Base-by-base conservation (phyloP, 2,797 vertebrate species). In the Yasuhikotakia modesta region DNA sequence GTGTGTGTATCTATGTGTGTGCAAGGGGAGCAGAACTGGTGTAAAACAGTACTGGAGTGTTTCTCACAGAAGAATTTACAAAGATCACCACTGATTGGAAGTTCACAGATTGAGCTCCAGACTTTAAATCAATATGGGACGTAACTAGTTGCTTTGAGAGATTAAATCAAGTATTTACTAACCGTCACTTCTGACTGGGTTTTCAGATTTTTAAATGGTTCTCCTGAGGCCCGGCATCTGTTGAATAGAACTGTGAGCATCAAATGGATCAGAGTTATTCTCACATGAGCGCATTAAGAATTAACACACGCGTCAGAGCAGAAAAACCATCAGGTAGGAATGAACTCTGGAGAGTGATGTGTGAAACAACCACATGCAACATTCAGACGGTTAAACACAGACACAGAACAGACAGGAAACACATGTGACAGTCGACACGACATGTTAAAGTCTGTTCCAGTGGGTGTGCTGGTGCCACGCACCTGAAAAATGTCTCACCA, bases 261-360 rank as follows among this genome's bases (percentile, higher is more conserved):
- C 65, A 67, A 30, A 67, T 16, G 2, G 21, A 57, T 46, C 52
- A 43, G 30, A 21, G 43, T 4, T 77, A 77, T 69, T 24, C 75
- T 77, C 75, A 61, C 75, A 39, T 39, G 75, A 77, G 75, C 66
- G 69, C 66, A 77, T 77, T 77, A 77, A 68, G 13, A 4, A 61
- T 77, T 77, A 77, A 65, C 55, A 69, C 69, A 65, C 55, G 0
- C 60, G 65, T 13, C 65, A 2, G 48, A 24, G 6, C n/a, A n/a
- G 14, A 22, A 19, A 39, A 39, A 52, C 50, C 74, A 22, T 43
- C 75, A 69, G 55, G 53, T 70, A 27, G 24, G 4, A 7, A 4
- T 58, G 63, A 63, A 69, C 45, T 61, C n/a, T 50, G 65, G 5
- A 5, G 14, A 70, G 43, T 4, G 53, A 68, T n/a, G 46, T 5